phyloP scores from a whole-genome alignment of 2,113 vertebrate genomes.

The Rhineura floridana region DNA sequence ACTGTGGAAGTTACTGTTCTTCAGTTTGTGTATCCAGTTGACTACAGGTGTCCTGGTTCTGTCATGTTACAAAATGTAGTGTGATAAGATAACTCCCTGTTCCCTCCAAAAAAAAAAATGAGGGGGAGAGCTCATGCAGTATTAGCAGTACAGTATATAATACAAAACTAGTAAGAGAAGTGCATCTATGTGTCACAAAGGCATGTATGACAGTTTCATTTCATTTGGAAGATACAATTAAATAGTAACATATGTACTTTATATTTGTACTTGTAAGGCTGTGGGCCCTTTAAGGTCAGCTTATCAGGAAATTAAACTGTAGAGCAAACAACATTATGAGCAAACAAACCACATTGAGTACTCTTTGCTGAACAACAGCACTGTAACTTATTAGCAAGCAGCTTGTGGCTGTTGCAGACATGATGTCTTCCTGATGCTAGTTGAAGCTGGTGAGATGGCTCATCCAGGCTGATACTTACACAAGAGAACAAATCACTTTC shows the following conservation, averaged over 20 bases:
- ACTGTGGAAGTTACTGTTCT: background rate
- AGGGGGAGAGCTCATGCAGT: background rate
- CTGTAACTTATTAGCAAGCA: constrained; percentile 37
- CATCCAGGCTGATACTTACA: constrained; percentile 19
- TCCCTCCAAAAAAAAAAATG: constrained; percentile 27
- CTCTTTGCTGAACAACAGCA: constrained; percentile 42
- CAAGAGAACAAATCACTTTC: constrained; percentile 48
- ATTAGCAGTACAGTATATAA: constrained; percentile 25
- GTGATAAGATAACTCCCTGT: constrained; percentile 21
- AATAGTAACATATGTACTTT: background rate
- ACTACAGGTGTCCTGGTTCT: constrained; percentile 27
- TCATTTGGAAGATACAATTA: background rate
- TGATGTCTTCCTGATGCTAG: constrained; percentile 34
- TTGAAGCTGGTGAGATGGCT: constrained; percentile 41
- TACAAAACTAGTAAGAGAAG: background rate
- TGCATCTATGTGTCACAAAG: background rate
- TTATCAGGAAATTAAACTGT: constrained; percentile 16
- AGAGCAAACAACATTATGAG: constrained; percentile 3
- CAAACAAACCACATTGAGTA: constrained; percentile 24
- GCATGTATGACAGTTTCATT: background rate
- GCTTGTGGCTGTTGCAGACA: constrained; percentile 55
- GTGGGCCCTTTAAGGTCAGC: background rate
- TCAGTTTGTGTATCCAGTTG: constrained; percentile 33
- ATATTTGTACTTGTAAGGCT: constrained; percentile 15
- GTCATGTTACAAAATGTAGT: constrained; percentile 53